These are phyloP conservation scores for Triplophysa tibetana DNA, from an alignment of 2,113 vertebrate species.

Conservation along the genomic window DNA sequence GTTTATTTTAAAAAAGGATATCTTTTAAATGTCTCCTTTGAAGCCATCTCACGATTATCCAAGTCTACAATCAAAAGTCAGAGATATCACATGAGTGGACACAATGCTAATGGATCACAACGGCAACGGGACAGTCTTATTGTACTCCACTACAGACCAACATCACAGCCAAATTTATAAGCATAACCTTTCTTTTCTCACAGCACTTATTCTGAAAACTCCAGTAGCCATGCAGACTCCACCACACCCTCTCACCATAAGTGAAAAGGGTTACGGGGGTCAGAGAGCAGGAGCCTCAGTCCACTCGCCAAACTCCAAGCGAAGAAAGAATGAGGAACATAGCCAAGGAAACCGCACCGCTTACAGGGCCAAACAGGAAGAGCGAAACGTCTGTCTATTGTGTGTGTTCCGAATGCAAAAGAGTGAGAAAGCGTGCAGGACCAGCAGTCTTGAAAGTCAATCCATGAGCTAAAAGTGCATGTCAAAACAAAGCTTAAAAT, in stretches of 20 bases:
- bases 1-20: no score
- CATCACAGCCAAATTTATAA: background rate
- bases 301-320: constrained; percentile 63
- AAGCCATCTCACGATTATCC: no score
- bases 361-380: constrained; percentile 63
- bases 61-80: no score
- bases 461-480: constrained; percentile 8
- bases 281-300: constrained; percentile 50
- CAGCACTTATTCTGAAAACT: constrained; percentile 15
- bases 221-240: constrained; percentile 4
- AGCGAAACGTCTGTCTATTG: constrained; percentile 56
- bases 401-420: constrained; percentile 32
- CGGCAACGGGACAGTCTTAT: background rate
- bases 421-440: constrained; percentile 16
- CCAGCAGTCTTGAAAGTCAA: constrained; percentile 3
- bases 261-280: constrained; percentile 28
- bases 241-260: constrained; percentile 27
- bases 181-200: background rate
- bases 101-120: background rate
- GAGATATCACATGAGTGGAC: background rate
- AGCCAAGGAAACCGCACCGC: constrained; percentile 64
- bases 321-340: constrained; percentile 67
- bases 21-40: no score
- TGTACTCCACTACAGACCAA: background rate
- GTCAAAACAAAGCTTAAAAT: constrained; percentile 19